Evolutionary conservation across 2,113 vertebrate species (phyloP).

Genomic region (Brachyhypopomus occidentalis): DNA sequence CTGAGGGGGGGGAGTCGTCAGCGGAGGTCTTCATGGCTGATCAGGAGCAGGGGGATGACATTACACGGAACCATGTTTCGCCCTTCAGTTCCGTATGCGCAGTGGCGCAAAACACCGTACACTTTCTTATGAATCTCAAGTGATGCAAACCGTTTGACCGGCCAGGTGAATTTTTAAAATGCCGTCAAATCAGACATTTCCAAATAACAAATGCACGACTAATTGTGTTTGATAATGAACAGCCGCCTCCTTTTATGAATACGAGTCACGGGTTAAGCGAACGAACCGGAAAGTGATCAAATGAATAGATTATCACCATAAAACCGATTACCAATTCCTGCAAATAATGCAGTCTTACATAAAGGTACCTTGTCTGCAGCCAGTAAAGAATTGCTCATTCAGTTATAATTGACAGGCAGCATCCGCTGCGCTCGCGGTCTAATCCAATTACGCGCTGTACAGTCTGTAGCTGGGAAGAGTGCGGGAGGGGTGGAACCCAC

Average conservation of each 20-base stretch:
- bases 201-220: too few species aligned
- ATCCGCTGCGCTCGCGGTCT: constrained; percentile 60
- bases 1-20: neutral
- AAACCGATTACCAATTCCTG: neutral
- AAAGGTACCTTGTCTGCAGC: neutral
- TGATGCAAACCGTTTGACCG: too few species aligned
- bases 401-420: constrained; percentile 58
- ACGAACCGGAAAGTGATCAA: neutral
- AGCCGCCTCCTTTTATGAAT: too few species aligned
- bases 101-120: too few species aligned
- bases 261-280: neutral
- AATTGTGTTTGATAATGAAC: too few species aligned
- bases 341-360: neutral
- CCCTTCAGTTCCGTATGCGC: too few species aligned
- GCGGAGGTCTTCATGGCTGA: constrained; percentile 20
- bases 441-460: constrained; percentile 67
- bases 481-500: neutral
- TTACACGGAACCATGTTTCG: too few species aligned
- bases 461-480: constrained; percentile 31
- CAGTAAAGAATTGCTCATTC: constrained; percentile 56
- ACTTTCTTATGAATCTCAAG: too few species aligned
- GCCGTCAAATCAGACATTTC: too few species aligned
- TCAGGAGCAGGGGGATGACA: neutral
- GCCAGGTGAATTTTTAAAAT: too few species aligned
- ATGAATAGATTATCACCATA: neutral